Base-by-base conservation (phyloP, 2,797 vertebrate species). In the Sciurus vulgaris region DNA sequence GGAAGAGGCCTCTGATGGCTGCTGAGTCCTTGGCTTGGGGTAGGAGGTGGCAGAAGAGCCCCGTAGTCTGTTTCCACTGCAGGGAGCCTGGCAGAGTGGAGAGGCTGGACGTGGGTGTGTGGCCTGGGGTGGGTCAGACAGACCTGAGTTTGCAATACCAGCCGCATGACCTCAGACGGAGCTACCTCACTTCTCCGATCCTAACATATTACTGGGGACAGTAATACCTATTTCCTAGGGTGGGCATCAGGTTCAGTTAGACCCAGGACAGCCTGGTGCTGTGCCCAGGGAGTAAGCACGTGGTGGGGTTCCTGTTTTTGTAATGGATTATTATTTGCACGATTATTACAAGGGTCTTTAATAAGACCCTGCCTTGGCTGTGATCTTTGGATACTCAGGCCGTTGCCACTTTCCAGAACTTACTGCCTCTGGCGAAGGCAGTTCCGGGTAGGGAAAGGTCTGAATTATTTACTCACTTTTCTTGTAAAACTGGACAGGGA, bases 381-480 rank as follows among this genome's bases (percentile, higher is more conserved):
- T 38, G 67, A 59, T 54, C 74, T 61, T 54, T 33, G 85, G n/a
- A 3, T 61, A 18, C 56, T 86, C 56, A 65, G 69, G 67, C 74
- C 74, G 63, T 1, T 17, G 38, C 10, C 22, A 18, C 44, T 95
- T 76, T 89, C 86, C 13, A 77, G 77, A 81, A 77, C 38, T 76
- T 70, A 56, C 22, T 72, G 56, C 15, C 49, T 73, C 51, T 35
- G 10, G 24, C 10, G 54, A 89, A 81, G 61, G 87, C n/a, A 78
- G 54, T 82, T 73, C 83, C 91, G 86, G 65, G 74, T 8, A 63
- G 67, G 69, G 44, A 38, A 44, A 91, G 18, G 22, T 77, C 84
- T 76, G n/a, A 69, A 35, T 76, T 61, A n/a, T 72, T 88, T 63
- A 78, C 28, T 70, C 83, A 72, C 44, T 93, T 85, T 84, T 96